These are phyloP conservation scores for Bombyx huttoni DNA, from an alignment of 2,888 invertebrate species.

Conservation along the genomic window DNA sequence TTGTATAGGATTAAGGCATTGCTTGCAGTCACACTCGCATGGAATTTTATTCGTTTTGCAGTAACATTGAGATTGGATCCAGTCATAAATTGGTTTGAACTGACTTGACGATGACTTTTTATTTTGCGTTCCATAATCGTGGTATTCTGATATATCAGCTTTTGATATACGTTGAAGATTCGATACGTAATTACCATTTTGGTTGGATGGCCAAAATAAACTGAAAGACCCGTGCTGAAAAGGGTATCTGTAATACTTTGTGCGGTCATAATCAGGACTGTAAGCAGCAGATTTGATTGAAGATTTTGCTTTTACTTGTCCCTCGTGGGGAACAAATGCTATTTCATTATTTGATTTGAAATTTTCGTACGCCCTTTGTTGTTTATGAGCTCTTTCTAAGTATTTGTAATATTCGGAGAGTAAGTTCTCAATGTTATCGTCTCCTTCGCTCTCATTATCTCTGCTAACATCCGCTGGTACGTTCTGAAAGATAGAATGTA, in stretches of 20 bases:
- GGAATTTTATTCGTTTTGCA: slow-evolving; percentile 37
- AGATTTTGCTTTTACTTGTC: slow-evolving; percentile 29
- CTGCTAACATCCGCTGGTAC: slow-evolving; percentile 25
- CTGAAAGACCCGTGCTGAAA: neutral
- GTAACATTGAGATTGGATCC: slow-evolving; percentile 29
- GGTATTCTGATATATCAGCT: neutral
- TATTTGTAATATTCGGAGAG: slow-evolving; percentile 52
- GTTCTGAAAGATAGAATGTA: slow-evolving; percentile 26
- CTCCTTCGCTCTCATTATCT: slow-evolving; percentile 43
- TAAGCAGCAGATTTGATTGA: neutral
- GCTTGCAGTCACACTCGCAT: slow-evolving; percentile 45
- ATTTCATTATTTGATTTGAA: slow-evolving; percentile 50
- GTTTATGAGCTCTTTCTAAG: slow-evolving; percentile 54
- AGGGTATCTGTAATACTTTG: neutral
- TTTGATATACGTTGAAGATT: neutral
- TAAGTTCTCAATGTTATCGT: slow-evolving; percentile 49
- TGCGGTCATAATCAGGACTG: neutral
- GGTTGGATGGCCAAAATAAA: neutral
- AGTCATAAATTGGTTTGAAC: slow-evolving; percentile 15
- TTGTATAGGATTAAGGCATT: slow-evolving; percentile 20
- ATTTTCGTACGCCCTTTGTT: slow-evolving; percentile 41
- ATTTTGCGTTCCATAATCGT: slow-evolving; percentile 8
- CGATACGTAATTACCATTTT: neutral
- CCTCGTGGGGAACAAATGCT: slow-evolving; percentile 39
- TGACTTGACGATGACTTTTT: slow-evolving; percentile 13